Base-by-base conservation (phyloP, 2,113 vertebrate species). In the Lampris megalopsis region DNA sequence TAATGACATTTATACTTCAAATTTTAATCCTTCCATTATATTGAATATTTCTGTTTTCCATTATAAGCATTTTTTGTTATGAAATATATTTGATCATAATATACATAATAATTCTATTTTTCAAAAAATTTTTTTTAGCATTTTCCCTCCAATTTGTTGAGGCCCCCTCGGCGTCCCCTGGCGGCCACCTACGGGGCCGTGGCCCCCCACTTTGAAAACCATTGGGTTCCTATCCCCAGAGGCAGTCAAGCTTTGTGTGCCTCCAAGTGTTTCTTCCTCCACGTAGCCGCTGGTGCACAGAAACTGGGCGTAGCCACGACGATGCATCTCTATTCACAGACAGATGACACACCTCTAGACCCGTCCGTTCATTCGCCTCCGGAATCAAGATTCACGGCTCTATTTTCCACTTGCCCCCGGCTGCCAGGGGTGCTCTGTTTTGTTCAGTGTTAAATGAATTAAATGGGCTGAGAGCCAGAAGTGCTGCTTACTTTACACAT, bases 391-490 rank as follows among this genome's bases (percentile, higher is more conserved):
- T 90, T 91, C 91, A 90, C 86, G 2, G 81, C 87, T 89, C 82
- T 82, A 86, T 89, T 88, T 82, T 81, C 78, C 70, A 11, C 61
- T 57, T 75, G 24, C 24, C 64, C 81, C 88, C 66, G 81, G 76
- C 84, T 83, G 88, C 91, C 80, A 78, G 85, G 82, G 88, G 80
- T 81, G 77, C 83, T 87, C 84, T 36, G 81, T 90, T 92, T 87
- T 83, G 75, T 64, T 86, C 84, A 43, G 79, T 53, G 87, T 88
- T 91, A 92, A 93, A 92, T 90, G 85, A 92, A 92, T 93, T 93
- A 92, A 93, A 93, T 72, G 86, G 92, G 92, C 89, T 0, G 3
- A 13, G 64, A 69, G 91, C 91, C 92, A 91, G 79, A 69, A 62
- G 70, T 41, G 9, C 61, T 2, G 75, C 68, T 74, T 68, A 53